phyloP scores from a whole-genome alignment of 2,888 invertebrate genomes.

The Dolomedes plantarius region DNA sequence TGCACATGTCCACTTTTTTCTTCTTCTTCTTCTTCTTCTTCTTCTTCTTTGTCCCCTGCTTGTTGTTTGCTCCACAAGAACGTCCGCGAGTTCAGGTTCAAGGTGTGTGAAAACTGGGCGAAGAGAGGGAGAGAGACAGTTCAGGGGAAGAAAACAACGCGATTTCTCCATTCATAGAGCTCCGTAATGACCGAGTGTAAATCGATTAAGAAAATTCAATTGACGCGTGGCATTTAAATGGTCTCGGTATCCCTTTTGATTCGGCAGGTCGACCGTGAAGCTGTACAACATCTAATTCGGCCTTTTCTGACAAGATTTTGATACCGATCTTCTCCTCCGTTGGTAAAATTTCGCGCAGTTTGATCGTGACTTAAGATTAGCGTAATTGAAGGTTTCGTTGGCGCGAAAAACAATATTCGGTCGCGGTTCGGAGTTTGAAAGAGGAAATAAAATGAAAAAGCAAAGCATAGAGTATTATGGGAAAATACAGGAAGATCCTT shows the following conservation, averaged over 20 bases:
- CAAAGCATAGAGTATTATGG: too few relatives aligned
- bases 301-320: too few relatives aligned
- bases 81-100: not conserved
- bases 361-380: too few relatives aligned
- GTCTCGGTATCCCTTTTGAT: not conserved
- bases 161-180: not conserved
- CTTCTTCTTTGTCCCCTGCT: not conserved
- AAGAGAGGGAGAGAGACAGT: too few relatives aligned
- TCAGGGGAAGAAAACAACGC: not conserved
- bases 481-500: too few relatives aligned
- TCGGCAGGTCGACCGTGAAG: not conserved
- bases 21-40: not conserved
- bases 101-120: slow-evolving; percentile 1
- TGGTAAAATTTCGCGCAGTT: too few relatives aligned
- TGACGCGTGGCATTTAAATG: not conserved
- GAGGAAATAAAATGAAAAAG: too few relatives aligned
- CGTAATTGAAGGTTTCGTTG: too few relatives aligned
- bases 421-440: too few relatives aligned
- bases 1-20: not conserved
- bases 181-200: not conserved
- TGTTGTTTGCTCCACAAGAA: not conserved
- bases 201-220: slow-evolving; percentile 11
- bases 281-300: too few relatives aligned
- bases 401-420: too few relatives aligned
- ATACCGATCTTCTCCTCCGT: too few relatives aligned